Evolutionary conservation across 1,140 invertebrate species (phyloP).

Genomic region (Drosophila kohkoa): DNA sequence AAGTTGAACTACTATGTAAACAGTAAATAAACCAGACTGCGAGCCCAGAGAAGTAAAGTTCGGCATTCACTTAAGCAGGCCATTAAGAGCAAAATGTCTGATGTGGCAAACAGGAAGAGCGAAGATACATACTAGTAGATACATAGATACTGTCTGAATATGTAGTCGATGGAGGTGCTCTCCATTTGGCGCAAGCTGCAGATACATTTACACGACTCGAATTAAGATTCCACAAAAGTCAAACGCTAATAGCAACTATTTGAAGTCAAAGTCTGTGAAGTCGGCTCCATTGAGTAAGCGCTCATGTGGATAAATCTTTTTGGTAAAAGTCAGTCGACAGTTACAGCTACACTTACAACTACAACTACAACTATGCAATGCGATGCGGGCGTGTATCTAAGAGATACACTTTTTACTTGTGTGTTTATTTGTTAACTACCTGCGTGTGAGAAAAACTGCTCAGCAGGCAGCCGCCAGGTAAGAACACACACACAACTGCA

Average conservation of each 20-base stretch:
- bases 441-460: slow-evolving; percentile 66
- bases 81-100: slow-evolving; percentile 57
- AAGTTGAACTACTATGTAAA: slow-evolving; percentile 74
- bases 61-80: slow-evolving; percentile 61
- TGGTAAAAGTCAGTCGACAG: slow-evolving; percentile 45
- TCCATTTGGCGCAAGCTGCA: neutral
- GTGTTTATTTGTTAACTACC: slow-evolving; percentile 73
- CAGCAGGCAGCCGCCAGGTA: slow-evolving; percentile 52
- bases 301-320: slow-evolving; percentile 72
- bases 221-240: slow-evolving; percentile 68
- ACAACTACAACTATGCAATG: neutral
- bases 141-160: neutral
- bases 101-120: slow-evolving; percentile 46
- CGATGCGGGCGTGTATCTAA: slow-evolving; percentile 55
- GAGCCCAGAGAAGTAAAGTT: slow-evolving; percentile 51
- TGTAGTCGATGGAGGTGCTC: too few relatives aligned
- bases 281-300: slow-evolving; percentile 66
- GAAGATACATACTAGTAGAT: slow-evolving; percentile 17
- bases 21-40: slow-evolving; percentile 60
- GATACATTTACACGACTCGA: slow-evolving; percentile 51
- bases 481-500: slow-evolving; percentile 7
- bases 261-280: slow-evolving; percentile 47
- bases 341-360: neutral
- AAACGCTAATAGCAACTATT: slow-evolving; percentile 72
- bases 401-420: slow-evolving; percentile 59